These are phyloP conservation scores for Castor canadensis DNA, from an alignment of 2,113 vertebrate genomes.

Conservation along the genomic window DNA sequence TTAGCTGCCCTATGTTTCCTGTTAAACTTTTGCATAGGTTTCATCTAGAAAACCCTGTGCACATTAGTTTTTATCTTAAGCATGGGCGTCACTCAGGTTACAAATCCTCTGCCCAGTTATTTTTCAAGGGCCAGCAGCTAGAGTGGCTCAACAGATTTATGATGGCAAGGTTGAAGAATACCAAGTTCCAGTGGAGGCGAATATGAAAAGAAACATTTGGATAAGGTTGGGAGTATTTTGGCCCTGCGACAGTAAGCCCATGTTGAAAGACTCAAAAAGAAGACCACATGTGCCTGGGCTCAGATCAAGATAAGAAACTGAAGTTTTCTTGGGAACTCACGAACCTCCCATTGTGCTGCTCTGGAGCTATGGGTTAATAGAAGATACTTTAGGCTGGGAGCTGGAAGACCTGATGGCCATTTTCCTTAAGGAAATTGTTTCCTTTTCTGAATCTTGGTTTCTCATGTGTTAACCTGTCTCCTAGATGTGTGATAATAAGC, in stretches of 20 bases:
- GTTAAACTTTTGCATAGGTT: neutral
- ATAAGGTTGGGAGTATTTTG: conserved; percentile 51
- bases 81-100: neutral
- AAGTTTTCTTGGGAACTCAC: neutral
- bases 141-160: conserved; percentile 51
- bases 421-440: neutral
- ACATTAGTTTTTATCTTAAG: neutral
- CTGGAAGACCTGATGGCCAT: neutral
- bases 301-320: conserved; percentile 60
- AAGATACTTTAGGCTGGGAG: neutral
- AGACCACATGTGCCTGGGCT: neutral
- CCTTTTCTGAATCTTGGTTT: neutral
- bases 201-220: conserved; percentile 57
- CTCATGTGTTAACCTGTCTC: neutral
- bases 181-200: conserved; percentile 54
- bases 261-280: conserved; percentile 43
- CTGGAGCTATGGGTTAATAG: neutral
- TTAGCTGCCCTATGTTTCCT: neutral
- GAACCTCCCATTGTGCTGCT: neutral
- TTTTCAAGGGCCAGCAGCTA: conserved; percentile 23
- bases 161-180: conserved; percentile 15
- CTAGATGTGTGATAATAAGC: neutral
- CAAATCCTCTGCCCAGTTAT: neutral
- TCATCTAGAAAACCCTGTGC: neutral
- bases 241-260: conserved; percentile 37